These are phyloP conservation scores for Euphonia xanthogaster DNA, from an alignment of 2,797 vertebrate species.

Conservation along the genomic window DNA sequence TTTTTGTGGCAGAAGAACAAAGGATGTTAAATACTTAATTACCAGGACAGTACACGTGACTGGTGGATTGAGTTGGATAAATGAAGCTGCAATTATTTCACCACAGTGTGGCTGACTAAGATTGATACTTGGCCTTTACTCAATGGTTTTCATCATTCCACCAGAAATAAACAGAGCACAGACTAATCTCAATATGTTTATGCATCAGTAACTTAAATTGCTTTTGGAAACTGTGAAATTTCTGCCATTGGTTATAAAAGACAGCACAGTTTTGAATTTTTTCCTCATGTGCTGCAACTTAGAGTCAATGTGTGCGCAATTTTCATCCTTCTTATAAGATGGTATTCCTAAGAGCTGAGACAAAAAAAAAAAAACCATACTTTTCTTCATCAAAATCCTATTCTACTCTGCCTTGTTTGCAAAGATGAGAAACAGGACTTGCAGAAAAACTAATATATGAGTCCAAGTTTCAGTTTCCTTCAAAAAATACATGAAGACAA, in stretches of 20 bases:
- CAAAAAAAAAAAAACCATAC: not conserved
- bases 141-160: not conserved
- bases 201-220: not conserved
- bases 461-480: not conserved
- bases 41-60: not conserved
- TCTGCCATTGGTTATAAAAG: not conserved
- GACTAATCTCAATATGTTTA: conserved; percentile 7
- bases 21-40: conserved; percentile 7
- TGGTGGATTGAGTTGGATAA: not conserved
- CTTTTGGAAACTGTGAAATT: conserved; percentile 21
- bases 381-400: not conserved
- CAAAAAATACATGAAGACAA: not conserved
- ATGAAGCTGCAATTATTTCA: conserved; percentile 3
- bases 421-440: not conserved
- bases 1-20: conserved; percentile 3
- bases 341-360: not conserved
- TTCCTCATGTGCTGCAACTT: not conserved
- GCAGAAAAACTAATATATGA: not conserved
- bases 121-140: not conserved
- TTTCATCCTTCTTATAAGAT: not conserved
- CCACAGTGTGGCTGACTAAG: not conserved
- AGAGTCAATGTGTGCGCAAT: not conserved
- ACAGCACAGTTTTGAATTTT: not conserved
- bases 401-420: not conserved
- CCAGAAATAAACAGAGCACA: conserved; percentile 19